Conservation (phyloP, 2,113 vertebrate species). For the Hippocampus abdominalis region DNA sequence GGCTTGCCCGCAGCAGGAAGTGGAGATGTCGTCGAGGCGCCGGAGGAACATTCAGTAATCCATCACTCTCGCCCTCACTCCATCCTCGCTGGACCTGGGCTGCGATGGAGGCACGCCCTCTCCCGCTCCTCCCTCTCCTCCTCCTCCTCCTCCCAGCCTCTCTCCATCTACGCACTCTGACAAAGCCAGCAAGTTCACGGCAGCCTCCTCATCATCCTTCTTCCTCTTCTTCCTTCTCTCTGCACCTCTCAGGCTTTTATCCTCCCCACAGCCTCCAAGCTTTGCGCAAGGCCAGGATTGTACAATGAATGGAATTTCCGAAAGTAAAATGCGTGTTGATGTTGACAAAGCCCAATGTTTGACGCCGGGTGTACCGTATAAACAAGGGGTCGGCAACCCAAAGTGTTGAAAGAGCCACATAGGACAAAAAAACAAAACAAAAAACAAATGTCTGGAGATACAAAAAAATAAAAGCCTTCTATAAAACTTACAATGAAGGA, state of each 20-base stretch:
- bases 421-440: no score
- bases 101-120: slow-evolving; percentile 12
- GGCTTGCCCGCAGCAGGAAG: slow-evolving; percentile 26
- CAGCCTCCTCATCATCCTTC: slow-evolving; percentile 3
- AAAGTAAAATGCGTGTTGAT: slow-evolving; percentile 15
- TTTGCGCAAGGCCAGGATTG: no score
- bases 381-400: no score
- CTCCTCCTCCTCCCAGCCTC: background rate
- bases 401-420: no score
- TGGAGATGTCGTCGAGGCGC: slow-evolving; percentile 25
- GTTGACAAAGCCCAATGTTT: no score
- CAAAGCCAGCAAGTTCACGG: background rate
- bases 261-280: background rate
- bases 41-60: slow-evolving; percentile 27
- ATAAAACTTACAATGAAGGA: no score
- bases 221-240: slow-evolving; percentile 23
- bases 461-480: no score
- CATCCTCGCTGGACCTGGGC: slow-evolving; percentile 10
- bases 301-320: background rate
- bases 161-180: background rate
- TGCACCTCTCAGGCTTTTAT: background rate
- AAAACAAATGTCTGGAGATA: no score
- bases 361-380: no score
- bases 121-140: background rate
- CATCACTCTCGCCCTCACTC: slow-evolving; percentile 21